A percentile compares a stretch with the other conserved stretches of the same genome.
Conservation (phyloP, 2,797 vertebrate species). For the Premnoplex brunnescens region DNA sequence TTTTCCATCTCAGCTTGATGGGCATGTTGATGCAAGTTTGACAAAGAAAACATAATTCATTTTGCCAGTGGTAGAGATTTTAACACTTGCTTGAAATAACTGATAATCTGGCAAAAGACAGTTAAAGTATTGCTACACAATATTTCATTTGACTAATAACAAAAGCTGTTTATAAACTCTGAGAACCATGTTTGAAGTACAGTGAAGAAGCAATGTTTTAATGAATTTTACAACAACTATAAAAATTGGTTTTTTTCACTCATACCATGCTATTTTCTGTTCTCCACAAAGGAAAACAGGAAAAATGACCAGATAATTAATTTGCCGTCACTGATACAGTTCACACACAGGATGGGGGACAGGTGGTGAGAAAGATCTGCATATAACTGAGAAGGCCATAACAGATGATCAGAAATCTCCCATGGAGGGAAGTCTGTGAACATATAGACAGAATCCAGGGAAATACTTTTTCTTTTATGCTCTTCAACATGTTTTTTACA, state of each 20-base stretch:
- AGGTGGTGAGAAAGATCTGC: background rate
- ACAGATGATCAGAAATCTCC: background rate
- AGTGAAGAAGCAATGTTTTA: conserved; percentile 53
- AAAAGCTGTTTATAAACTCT: conserved; percentile 73
- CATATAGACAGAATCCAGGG: background rate
- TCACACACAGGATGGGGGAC: background rate
- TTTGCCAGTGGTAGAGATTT: conserved; percentile 72
- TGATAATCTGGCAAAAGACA: conserved; percentile 76
- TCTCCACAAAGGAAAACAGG: background rate
- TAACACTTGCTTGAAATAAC: conserved; percentile 76
- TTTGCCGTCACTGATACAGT: background rate
- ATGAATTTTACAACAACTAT: conserved; percentile 46
- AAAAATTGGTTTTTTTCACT: background rate
- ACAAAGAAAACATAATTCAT: conserved; percentile 73
- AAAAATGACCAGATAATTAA: background rate
- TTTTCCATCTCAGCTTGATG: conserved; percentile 64
- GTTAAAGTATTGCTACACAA: conserved; percentile 65
- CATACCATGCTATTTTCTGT: conserved; percentile 11
- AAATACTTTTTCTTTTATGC: background rate
- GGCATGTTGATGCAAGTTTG: conserved; percentile 75
- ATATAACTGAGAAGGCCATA: background rate
- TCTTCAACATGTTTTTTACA: background rate
- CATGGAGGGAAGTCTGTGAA: background rate
- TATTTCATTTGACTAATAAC: conserved; percentile 73
- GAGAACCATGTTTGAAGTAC: conserved; percentile 46